phyloP scores from a whole-genome alignment of 2,797 vertebrate genomes.

The Coluber constrictor region DNA sequence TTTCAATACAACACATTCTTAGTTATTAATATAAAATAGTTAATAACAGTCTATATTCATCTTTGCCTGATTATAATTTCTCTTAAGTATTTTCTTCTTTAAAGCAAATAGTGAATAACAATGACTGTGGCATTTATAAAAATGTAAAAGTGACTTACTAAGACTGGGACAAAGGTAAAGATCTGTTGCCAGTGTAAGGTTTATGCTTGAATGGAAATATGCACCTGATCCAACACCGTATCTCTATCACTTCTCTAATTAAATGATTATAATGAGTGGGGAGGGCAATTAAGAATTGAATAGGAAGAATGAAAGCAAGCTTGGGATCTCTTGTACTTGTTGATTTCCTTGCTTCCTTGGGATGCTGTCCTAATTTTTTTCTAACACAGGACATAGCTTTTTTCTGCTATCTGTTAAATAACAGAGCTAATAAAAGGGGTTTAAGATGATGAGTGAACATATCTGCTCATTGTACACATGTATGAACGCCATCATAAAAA shows the following conservation, averaged over 20 bases:
- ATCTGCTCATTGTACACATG: background rate
- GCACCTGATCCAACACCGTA: background rate
- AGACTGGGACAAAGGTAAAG: background rate
- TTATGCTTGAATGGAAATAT: background rate
- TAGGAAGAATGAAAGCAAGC: background rate
- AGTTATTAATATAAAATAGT: background rate
- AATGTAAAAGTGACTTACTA: background rate
- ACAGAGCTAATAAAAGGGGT: background rate
- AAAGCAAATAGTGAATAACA: background rate
- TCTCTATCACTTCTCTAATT: background rate
- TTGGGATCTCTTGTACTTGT: background rate
- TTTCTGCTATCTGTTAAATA: background rate
- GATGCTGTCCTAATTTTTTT: background rate
- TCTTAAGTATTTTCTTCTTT: background rate
- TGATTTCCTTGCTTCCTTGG: background rate
- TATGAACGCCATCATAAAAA: background rate
- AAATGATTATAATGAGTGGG: background rate
- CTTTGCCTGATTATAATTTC: background rate
- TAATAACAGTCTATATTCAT: background rate
- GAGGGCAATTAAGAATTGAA: background rate
- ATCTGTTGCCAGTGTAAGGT: background rate
- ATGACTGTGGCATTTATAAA: background rate
- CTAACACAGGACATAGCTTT: background rate
- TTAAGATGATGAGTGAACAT: background rate
- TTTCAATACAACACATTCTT: background rate